Conservation (phyloP, 2,113 vertebrate genomes). For the Hippoglossus stenolepis region DNA sequence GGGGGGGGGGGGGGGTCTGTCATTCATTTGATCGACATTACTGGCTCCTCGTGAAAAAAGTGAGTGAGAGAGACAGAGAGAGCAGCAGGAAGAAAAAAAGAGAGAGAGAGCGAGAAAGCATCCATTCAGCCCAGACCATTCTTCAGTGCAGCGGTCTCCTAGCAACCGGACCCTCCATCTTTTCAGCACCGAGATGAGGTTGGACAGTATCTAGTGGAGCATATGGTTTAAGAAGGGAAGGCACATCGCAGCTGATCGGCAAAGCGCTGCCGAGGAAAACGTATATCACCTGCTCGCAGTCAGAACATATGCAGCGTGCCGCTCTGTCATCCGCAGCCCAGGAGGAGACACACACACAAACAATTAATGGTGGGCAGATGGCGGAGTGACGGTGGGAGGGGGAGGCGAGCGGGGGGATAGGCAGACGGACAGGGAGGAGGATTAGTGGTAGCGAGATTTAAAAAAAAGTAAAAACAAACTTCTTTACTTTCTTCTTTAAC, state of each 20-base stretch:
- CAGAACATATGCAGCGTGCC: slow-evolving; percentile 67
- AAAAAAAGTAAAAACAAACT: slow-evolving; percentile 45
- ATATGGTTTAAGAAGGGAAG: slow-evolving; percentile 71
- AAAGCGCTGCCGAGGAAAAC: slow-evolving; percentile 12
- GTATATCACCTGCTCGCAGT: slow-evolving; percentile 76
- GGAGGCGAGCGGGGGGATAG: too few species aligned
- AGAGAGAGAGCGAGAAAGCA: slow-evolving; percentile 23
- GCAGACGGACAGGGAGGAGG: slow-evolving; percentile 20
- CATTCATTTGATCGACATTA: slow-evolving; percentile 71
- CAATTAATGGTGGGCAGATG: slow-evolving; percentile 82
- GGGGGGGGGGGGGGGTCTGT: slow-evolving; percentile 13
- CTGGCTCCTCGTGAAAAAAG: slow-evolving; percentile 30
- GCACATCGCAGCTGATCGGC: slow-evolving; percentile 18
- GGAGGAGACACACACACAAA: slow-evolving; percentile 71
- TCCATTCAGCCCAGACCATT: slow-evolving; percentile 64
- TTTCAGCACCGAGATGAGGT: slow-evolving; percentile 54
- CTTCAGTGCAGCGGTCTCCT: slow-evolving; percentile 73
- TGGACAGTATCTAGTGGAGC: slow-evolving; percentile 73
- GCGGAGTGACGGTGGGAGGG: slow-evolving; percentile 13
- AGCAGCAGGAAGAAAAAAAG: background rate
- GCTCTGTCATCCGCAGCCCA: slow-evolving; percentile 63
- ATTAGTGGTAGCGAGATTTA: slow-evolving; percentile 60
- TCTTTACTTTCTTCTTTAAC: slow-evolving; percentile 64
- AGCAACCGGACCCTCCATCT: slow-evolving; percentile 78
- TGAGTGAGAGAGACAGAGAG: background rate